Base-by-base conservation (phyloP, 2,797 vertebrate genomes). In the Ctenosaura bakeri region DNA sequence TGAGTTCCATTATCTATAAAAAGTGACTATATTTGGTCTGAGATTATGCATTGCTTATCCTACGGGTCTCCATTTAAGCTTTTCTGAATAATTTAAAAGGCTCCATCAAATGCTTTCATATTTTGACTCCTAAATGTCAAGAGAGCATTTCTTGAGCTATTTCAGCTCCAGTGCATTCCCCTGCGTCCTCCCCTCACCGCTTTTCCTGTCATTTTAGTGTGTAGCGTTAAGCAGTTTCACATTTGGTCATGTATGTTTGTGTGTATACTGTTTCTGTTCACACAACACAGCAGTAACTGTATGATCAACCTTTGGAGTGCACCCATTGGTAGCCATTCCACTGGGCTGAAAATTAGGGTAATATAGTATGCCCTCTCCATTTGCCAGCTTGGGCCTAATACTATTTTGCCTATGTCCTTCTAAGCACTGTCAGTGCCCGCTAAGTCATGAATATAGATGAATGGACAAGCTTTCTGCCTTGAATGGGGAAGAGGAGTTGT, bases 1-100 rank as follows among this genome's bases (percentile, higher is more conserved):
- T 18, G 32, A 59, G 59, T 42, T 56, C 64, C 80, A 12, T 87
- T 82, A 79, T 90, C 93, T 89, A 85, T 91, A 86, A 86, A 64
- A 64, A 2, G 87, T 71, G 94, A 89, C 92, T 95, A 90, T 92
- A 79, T 96, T 95, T 94, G 92, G 93, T 86, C 64, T 91, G 95
- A 85, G 95, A 94, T 94, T 92, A 87, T 87, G 93, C 86, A 73
- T 79, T 94, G 90, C 92, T 85, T 93, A 91, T 88, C 87, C 89
- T 91, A 91, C 90, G 89, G 90, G 83, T 93, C 90, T 71, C 78
- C 0, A 56, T 1, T 35, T 0, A 4, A 73, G 54, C 81, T 83
- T 92, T 89, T 84, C 52, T 35, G 24, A 50, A 83, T 91, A 80
- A 59, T 35, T 42, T 69, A 90, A 80, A 87, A 46, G 56, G 81